These are phyloP conservation scores for Epinephelus cyanopodus DNA, from an alignment of 2,113 vertebrate genomes.

Conservation along the genomic window DNA sequence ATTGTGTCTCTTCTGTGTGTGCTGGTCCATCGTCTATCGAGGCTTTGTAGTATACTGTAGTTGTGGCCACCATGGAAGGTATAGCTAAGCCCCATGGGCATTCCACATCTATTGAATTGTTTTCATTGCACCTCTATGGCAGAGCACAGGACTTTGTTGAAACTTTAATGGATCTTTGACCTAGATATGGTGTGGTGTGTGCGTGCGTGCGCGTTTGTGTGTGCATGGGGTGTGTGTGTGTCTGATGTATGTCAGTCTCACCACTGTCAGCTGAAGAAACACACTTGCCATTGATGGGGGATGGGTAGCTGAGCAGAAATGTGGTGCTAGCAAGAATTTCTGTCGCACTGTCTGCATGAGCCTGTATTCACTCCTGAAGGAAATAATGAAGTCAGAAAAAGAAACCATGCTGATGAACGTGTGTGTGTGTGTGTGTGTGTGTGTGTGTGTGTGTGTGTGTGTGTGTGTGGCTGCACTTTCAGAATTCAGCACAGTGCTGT, in stretches of 20 bases:
- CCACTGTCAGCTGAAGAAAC: conserved; percentile 71
- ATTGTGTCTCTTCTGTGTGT: conserved; percentile 5
- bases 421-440: no score
- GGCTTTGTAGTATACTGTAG: conserved; percentile 42
- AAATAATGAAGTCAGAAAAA: conserved; percentile 72
- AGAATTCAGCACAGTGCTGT: conserved; percentile 65
- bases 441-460: no score
- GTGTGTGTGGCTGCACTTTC: conserved; percentile 63
- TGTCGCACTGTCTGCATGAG: conserved; percentile 54
- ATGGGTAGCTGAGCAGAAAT: conserved; percentile 41
- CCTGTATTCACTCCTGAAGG: conserved; percentile 54
- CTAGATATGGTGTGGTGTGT: conserved; percentile 73
- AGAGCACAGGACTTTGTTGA: conserved; percentile 81
- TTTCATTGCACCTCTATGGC: conserved; percentile 71
- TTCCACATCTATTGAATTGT: conserved; percentile 73
- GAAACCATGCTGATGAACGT: conserved; percentile 56
- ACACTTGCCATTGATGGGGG: conserved; percentile 47
- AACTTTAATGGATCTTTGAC: conserved; percentile 85
- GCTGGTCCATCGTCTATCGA: conserved; percentile 3
- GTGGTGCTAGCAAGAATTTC: conserved; percentile 62
- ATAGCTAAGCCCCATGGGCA: conserved; percentile 44
- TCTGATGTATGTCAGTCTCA: conserved; percentile 78
- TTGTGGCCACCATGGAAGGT: conserved; percentile 45
- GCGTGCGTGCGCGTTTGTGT: not conserved
- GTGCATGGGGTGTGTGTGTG: not conserved